Evolutionary conservation across 2,797 vertebrate species (phyloP), one percentile per base, ranked within the genome.

Genomic region (Cossypha dichroa): DNA sequence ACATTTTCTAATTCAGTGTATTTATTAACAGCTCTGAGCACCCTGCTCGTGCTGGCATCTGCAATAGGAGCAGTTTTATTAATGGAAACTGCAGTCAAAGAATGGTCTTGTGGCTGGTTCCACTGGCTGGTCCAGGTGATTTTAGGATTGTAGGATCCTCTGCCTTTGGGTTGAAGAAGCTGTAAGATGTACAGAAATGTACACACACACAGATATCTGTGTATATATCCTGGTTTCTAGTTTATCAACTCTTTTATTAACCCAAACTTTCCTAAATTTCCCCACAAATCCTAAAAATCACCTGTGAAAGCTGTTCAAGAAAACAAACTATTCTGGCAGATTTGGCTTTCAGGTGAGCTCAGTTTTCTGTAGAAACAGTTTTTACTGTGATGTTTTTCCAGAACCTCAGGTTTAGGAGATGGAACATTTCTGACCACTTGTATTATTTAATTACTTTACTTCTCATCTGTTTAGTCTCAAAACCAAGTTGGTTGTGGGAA

Each of bases 21-120:
- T 80, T 96, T 76, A 76, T 94, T 79, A 95, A 87, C 67, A 81
- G 52, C 62, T 95, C 73, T 69, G 66, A 88, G 67, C 66, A 33
- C 54, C 54, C 75, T 41, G 45, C 36, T 80, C 4, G 0, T 23
- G 19, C 62, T 73, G 83, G 43, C 62, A 52, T 62, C 62, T 90
- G 74, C 74, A 41, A 1, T 19, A 78, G 74, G 82, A 88, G 69
- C 46, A 66, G 36, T 67, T 62, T 78, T 92, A 72, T 78, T 66
- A 33, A 33, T 51, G 51, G 74, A 73, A 94, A 51, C 25, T 91
- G 46, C 20, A 67, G 75, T 41, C 56, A 38, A 11, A 38, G 34
- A 45, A 18, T 17, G n/a, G 6, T 10, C 7, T 90, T n/a, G 7
- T 36, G 43, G 16, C 63, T 85, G 7, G 28, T 52, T 82, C 11